phyloP scores from a whole-genome alignment of 2,888 invertebrate species.

The Cataglyphis rosenhaueri region DNA sequence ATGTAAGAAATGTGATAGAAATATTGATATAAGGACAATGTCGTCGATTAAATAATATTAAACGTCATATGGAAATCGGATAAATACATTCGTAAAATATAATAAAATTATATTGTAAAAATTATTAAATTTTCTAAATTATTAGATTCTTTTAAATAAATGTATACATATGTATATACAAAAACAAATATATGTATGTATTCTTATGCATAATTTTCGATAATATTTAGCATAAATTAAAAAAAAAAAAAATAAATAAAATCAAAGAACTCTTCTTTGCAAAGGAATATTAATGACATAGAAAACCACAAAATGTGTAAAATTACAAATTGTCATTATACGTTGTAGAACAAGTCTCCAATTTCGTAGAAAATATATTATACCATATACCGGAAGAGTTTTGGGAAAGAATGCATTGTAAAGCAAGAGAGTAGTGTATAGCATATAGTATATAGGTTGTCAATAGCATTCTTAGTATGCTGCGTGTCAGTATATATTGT shows the following conservation, averaged over 20 bases:
- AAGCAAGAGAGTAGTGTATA: not conserved
- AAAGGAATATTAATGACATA: not conserved
- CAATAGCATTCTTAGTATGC: not conserved
- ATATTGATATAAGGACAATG: not conserved
- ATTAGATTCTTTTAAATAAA: not conserved
- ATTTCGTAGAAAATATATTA: not conserved
- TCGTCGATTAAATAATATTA: not conserved
- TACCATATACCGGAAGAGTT: slow-evolving; percentile 11
- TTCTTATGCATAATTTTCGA: not conserved
- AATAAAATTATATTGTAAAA: not conserved
- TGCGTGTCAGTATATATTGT: not conserved
- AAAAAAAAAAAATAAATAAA: not conserved
- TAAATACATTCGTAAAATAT: not conserved
- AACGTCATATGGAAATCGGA: not conserved
- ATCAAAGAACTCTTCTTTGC: not conserved
- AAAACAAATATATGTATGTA: no score
- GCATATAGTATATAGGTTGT: not conserved
- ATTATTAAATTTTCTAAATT: not conserved
- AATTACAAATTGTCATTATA: slow-evolving; percentile 9
- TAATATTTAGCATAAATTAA: not conserved
- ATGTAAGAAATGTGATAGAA: not conserved
- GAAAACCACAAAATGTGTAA: slow-evolving; percentile 6
- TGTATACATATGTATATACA: not conserved
- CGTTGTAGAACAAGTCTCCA: not conserved
- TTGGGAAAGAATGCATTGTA: slow-evolving; percentile 5